Evolutionary conservation across 2,888 invertebrate genomes (phyloP), one percentile per base, ranked within the genome.

Genomic region (Microplitis manilae): DNA sequence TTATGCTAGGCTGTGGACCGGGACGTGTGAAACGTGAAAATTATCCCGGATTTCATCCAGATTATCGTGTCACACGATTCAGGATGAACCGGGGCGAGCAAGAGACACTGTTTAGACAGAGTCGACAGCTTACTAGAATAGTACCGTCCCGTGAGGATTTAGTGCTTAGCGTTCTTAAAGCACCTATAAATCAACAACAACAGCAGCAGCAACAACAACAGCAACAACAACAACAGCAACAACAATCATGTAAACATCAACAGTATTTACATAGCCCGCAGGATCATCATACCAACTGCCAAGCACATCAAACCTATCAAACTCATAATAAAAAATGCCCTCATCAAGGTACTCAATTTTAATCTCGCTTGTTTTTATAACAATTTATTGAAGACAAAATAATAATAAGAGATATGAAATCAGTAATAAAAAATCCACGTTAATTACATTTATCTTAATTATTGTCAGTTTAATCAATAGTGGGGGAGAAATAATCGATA

Each of bases 1-100:
- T 86, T 85, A 83, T 87, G 85, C 82, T 87, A 87, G 85, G 86
- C 80, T 86, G 87, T 78, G 85, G 83, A 81, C 83, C 86, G 80
- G 86, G 86, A 80, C 85, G 86, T 83, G 87, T 86, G 81, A 86
- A 85, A 86, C 84, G 85, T 78, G 85, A 86, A 81, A 85, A 84
- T 84, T 87, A 86, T 84, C 85, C 85, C 76, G 84, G 83, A 79
- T 86, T 85, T 83, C 82, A 85, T 82, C 82, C 50, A 50, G 50
- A 82, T 41, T 82, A 83, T 76, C 83, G 84, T 80, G 83, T 83
- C 76, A 81, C 84, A 64, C 85, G 84, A 70, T 81, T 81, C 82
- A 87, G 84, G 77, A 93, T 93, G 93, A 93, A 93, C 90, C 91
- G 93, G 79, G 92, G 92, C 80, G 93, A 93, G 87, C 93, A 93